Percentiles rank a stretch among this genome's conserved stretches.
phyloP scores from a whole-genome alignment of 2,888 invertebrate species.

The Steinernema scapterisci region DNA sequence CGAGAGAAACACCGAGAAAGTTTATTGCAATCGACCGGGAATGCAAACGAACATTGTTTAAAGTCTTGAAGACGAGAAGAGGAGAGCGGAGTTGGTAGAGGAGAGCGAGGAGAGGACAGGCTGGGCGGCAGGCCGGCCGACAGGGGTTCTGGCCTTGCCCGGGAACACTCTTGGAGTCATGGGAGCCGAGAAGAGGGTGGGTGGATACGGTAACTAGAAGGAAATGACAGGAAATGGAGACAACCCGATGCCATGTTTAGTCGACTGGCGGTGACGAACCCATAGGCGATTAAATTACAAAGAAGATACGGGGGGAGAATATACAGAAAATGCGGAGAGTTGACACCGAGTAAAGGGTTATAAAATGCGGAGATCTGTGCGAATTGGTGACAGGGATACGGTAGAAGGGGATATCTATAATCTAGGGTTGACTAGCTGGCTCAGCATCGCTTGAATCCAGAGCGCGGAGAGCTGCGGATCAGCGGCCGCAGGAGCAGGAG shows the following conservation, averaged over 20 bases:
- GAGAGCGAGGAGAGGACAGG: conserved; percentile 3
- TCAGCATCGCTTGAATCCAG: background rate
- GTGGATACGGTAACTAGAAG: conserved; percentile 7
- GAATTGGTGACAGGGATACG: conserved; percentile 26
- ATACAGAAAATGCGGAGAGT: conserved; percentile 27
- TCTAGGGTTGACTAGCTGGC: background rate
- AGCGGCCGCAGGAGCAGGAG: too few species aligned
- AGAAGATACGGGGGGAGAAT: background rate
- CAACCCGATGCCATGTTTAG: conserved; percentile 24
- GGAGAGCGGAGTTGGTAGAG: background rate
- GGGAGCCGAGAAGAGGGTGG: background rate
- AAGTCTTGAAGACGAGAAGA: conserved; percentile 3
- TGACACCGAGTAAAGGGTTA: conserved; percentile 10
- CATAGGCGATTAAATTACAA: conserved; percentile 14
- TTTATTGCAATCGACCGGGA: conserved; percentile 32
- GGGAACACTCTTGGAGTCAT: conserved; percentile 22
- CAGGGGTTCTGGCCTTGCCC: too few species aligned
- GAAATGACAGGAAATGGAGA: background rate
- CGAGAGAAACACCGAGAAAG: conserved; percentile 15
- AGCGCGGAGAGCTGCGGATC: background rate
- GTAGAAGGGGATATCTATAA: background rate
- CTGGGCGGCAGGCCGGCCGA: background rate
- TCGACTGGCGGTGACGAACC: conserved; percentile 29
- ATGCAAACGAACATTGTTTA: conserved; percentile 23
- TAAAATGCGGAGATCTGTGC: conserved; percentile 23